Percentiles rank a stretch among this genome's conserved stretches.
Evolutionary conservation across 2,797 vertebrate species (phyloP).

Genomic region (Anolis apletophallus): DNA sequence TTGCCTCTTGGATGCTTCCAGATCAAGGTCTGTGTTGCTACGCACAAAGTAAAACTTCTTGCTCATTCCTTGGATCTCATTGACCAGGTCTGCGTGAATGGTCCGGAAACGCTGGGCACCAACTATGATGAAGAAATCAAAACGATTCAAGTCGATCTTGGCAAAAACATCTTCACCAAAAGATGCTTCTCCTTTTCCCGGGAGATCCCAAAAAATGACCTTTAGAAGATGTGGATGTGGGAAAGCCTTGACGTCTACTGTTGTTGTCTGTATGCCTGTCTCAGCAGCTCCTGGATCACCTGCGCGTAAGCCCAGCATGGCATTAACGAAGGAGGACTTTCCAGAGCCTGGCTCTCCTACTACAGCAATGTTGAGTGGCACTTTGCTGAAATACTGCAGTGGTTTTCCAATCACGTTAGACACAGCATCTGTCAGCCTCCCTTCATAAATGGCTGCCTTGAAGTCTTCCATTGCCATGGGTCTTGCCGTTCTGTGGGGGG

Average conservation of each 20-base stretch:
- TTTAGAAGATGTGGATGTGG: slow-evolving; percentile 48
- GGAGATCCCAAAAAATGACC: slow-evolving; percentile 72
- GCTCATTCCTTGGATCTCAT: slow-evolving; percentile 62
- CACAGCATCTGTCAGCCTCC: background rate
- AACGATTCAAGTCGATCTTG: slow-evolving; percentile 59
- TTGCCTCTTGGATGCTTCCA: background rate
- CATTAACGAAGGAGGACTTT: slow-evolving; percentile 33
- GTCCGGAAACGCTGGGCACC: slow-evolving; percentile 59
- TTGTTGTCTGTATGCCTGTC: background rate
- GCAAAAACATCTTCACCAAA: slow-evolving; percentile 47
- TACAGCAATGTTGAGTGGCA: background rate
- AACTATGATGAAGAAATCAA: slow-evolving; percentile 75
- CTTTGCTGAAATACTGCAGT: background rate
- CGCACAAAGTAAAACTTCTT: slow-evolving; percentile 62
- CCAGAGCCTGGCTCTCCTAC: slow-evolving; percentile 5
- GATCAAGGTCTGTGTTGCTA: slow-evolving; percentile 66
- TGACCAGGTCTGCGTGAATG: slow-evolving; percentile 61
- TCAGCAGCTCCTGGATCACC: background rate
- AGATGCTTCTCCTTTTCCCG: slow-evolving; percentile 65
- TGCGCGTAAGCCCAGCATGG: background rate
- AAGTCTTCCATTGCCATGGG: background rate
- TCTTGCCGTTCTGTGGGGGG: background rate
- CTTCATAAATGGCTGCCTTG: background rate
- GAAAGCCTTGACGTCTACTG: slow-evolving; percentile 8
- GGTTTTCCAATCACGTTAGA: background rate